A percentile compares a stretch with the other conserved stretches of the same genome.
Evolutionary conservation across 2,888 invertebrate species (phyloP).

Genomic region (Himalopsyche japonica): DNA sequence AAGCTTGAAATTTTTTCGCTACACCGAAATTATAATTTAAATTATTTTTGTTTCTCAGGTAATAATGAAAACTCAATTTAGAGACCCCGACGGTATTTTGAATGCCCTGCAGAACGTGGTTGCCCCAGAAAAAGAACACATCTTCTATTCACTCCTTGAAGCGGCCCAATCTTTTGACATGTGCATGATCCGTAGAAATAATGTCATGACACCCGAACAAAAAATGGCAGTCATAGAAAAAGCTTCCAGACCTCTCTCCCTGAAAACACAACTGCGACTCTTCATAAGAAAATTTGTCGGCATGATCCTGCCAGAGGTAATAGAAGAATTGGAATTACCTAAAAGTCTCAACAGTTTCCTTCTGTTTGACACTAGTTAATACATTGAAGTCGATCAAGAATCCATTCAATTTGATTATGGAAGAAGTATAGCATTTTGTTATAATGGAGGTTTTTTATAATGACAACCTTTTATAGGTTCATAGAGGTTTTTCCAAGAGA

Average conservation of each 20-base stretch:
- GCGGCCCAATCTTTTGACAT: slow-evolving; percentile 79
- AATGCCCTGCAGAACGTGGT: slow-evolving; percentile 74
- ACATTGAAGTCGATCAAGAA: slow-evolving; percentile 6
- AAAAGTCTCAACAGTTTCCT: slow-evolving; percentile 68
- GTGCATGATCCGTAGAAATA: slow-evolving; percentile 77
- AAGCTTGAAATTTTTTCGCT: too few species aligned
- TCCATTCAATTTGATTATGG: slow-evolving; percentile 11
- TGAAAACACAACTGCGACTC: slow-evolving; percentile 68
- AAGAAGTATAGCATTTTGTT: slow-evolving; percentile 7
- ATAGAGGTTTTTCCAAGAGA: neutral
- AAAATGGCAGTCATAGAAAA: slow-evolving; percentile 67
- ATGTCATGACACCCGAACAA: slow-evolving; percentile 66
- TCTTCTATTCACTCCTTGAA: slow-evolving; percentile 70
- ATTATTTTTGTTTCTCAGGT: slow-evolving; percentile 55
- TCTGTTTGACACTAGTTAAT: slow-evolving; percentile 67
- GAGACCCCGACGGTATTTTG: slow-evolving; percentile 81
- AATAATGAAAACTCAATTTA: slow-evolving; percentile 80
- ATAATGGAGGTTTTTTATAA: slow-evolving; percentile 12
- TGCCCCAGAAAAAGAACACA: slow-evolving; percentile 53
- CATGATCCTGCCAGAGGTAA: slow-evolving; percentile 59
- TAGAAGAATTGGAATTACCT: slow-evolving; percentile 66
- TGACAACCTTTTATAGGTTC: slow-evolving; percentile 4
- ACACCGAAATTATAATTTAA: too few species aligned
- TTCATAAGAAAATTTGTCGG: slow-evolving; percentile 64
- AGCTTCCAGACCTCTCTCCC: slow-evolving; percentile 68